Evolutionary conservation across 2,797 vertebrate genomes (phyloP).

Genomic region (Tadarida brasiliensis): DNA sequence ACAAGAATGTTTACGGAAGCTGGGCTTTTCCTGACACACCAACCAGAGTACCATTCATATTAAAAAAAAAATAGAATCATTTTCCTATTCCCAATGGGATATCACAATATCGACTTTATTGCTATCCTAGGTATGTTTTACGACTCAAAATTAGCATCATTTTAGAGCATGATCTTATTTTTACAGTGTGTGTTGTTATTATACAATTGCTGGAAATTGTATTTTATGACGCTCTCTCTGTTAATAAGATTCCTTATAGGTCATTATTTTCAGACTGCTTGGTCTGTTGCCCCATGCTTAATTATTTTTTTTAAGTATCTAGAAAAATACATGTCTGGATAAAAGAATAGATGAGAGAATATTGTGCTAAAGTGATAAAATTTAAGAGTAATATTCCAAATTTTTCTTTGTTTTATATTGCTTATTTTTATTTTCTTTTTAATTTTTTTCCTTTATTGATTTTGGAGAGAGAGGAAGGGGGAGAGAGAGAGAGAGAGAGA

Average conservation of each 20-base stretch:
- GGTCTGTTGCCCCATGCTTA: not conserved
- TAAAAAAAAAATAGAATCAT: not conserved
- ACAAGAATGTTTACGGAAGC: not conserved
- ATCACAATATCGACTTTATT: not conserved
- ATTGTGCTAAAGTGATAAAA: not conserved
- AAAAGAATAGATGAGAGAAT: not conserved
- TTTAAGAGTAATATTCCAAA: not conserved
- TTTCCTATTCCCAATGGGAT: not conserved
- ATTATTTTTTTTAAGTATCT: not conserved
- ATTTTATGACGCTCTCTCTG: not conserved
- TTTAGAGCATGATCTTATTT: not conserved
- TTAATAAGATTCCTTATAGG: not conserved
- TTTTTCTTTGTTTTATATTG: not conserved
- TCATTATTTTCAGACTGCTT: not conserved
- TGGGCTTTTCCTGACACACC: not conserved
- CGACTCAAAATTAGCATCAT: not conserved
- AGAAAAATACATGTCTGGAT: not conserved
- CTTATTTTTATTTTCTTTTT: too few species aligned
- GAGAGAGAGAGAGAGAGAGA: too few species aligned
- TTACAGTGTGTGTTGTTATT: not conserved
- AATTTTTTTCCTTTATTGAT: too few species aligned
- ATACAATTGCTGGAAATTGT: not conserved
- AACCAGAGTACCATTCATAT: not conserved
- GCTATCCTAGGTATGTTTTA: not conserved
- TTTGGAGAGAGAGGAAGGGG: too few species aligned